Percentiles rank a stretch among this genome's conserved stretches.
These are phyloP conservation scores for Thymallus thymallus DNA, from an alignment of 2,113 vertebrate genomes.

Conservation along the genomic window DNA sequence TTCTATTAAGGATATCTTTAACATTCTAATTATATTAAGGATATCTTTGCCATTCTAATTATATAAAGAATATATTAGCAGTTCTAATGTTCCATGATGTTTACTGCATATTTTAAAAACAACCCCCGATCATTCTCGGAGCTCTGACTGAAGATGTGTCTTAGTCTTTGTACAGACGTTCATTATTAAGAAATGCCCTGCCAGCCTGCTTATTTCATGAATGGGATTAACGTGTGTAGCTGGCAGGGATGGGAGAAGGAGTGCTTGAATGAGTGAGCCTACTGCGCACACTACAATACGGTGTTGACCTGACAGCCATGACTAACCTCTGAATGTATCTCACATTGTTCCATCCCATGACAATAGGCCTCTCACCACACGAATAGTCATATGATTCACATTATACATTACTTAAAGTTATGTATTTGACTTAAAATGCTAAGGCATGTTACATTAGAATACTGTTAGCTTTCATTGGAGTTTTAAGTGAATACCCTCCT, in stretches of 20 bases:
- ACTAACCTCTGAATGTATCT: slow-evolving; percentile 49
- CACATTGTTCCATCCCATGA: slow-evolving; percentile 51
- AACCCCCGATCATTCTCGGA: slow-evolving; percentile 23
- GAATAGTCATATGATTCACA: slow-evolving; percentile 34
- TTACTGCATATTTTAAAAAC: neutral
- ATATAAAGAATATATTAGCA: too few relatives aligned
- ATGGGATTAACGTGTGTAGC: slow-evolving; percentile 49
- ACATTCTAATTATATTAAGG: too few relatives aligned
- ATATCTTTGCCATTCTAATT: too few relatives aligned
- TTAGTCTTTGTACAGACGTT: slow-evolving; percentile 10
- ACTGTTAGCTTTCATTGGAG: neutral
- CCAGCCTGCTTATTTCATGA: slow-evolving; percentile 48
- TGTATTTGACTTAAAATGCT: neutral
- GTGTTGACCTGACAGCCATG: slow-evolving; percentile 58
- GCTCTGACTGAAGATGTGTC: neutral
- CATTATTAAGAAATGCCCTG: slow-evolving; percentile 40
- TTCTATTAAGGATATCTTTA: too few relatives aligned
- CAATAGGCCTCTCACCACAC: slow-evolving; percentile 34
- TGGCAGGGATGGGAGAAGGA: slow-evolving; percentile 25
- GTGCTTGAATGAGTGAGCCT: slow-evolving; percentile 44
- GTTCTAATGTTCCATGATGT: slow-evolving; percentile 5
- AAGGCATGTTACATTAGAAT: neutral
- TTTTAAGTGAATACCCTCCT: neutral
- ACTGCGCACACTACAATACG: slow-evolving; percentile 40
- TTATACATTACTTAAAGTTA: slow-evolving; percentile 19